Conservation (phyloP, 2,797 vertebrate species). For the Rhadinocentrus ornatus region DNA sequence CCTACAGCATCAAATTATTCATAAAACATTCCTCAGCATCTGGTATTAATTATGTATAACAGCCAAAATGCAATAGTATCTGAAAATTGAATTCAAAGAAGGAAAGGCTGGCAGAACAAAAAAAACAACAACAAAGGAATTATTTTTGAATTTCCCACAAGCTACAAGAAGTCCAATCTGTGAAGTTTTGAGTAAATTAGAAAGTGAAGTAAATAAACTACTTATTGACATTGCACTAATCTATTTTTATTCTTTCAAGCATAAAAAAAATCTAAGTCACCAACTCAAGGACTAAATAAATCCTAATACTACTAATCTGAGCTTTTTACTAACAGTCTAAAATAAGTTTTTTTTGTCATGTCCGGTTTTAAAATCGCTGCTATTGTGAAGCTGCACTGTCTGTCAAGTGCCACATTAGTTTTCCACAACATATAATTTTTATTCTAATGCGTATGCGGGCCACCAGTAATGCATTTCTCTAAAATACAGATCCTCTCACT, state of each 20-base stretch:
- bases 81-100: slow-evolving; percentile 47
- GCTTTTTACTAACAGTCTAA: slow-evolving; percentile 38
- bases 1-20: slow-evolving; percentile 23
- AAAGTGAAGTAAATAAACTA: slow-evolving; percentile 55
- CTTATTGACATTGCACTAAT: slow-evolving; percentile 55
- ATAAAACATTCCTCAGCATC: slow-evolving; percentile 38
- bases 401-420: slow-evolving; percentile 73
- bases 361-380: slow-evolving; percentile 56
- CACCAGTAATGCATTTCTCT: slow-evolving; percentile 76
- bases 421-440: slow-evolving; percentile 71
- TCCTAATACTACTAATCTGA: slow-evolving; percentile 38
- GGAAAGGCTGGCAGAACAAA: slow-evolving; percentile 32
- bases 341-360: slow-evolving; percentile 44
- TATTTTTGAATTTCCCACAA: slow-evolving; percentile 36
- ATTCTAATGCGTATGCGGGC: slow-evolving; percentile 71
- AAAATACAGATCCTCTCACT: slow-evolving; percentile 81
- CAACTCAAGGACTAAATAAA: slow-evolving; percentile 34
- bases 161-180: slow-evolving; percentile 49
- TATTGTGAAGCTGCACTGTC: slow-evolving; percentile 61
- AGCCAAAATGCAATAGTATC: slow-evolving; percentile 48
- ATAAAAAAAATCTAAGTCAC: slow-evolving; percentile 34
- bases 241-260: slow-evolving; percentile 34
- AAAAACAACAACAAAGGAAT: slow-evolving; percentile 42
- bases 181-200: slow-evolving; percentile 60
- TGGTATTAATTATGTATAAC: slow-evolving; percentile 63